Evolutionary conservation across 2,888 invertebrate genomes (phyloP).

Genomic region (Cenopis cana): DNA sequence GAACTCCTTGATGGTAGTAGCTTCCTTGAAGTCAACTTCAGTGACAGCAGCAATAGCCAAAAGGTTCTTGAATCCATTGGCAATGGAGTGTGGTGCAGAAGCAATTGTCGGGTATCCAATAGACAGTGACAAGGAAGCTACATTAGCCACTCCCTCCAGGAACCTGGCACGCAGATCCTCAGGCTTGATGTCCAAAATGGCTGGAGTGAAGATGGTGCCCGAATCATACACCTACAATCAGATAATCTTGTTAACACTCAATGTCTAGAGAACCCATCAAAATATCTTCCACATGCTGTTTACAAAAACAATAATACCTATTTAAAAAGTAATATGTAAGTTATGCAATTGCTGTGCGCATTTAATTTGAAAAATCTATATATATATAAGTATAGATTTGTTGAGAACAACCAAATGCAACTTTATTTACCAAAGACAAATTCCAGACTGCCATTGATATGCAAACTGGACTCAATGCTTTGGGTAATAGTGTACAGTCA

Average conservation of each 20-base stretch:
- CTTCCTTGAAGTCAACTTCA: slow-evolving; percentile 98
- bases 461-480: slow-evolving; percentile 82
- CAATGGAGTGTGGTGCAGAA: slow-evolving; percentile 98
- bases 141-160: slow-evolving; percentile 96
- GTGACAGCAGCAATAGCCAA: slow-evolving; percentile 98
- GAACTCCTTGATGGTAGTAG: slow-evolving; percentile 95
- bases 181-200: slow-evolving; percentile 98
- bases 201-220: slow-evolving; percentile 98
- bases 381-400: slow-evolving; percentile 46
- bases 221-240: slow-evolving; percentile 94
- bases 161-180: slow-evolving; percentile 97
- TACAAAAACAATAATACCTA: background rate
- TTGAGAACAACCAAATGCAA: slow-evolving; percentile 51
- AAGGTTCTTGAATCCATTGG: slow-evolving; percentile 99
- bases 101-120: slow-evolving; percentile 99
- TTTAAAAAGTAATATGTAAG: background rate
- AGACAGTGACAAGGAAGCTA: slow-evolving; percentile 96
- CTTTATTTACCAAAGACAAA: slow-evolving; percentile 79
- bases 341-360: slow-evolving; percentile 49
- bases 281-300: background rate
- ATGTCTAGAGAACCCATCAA: background rate
- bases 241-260: background rate
- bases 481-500: slow-evolving; percentile 58
- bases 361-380: slow-evolving; percentile 45
- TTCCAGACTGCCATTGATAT: slow-evolving; percentile 69